These are phyloP conservation scores for human (Homo sapiens) DNA, from an alignment of 2,113 vertebrate species.

Conservation along the genomic window DNA sequence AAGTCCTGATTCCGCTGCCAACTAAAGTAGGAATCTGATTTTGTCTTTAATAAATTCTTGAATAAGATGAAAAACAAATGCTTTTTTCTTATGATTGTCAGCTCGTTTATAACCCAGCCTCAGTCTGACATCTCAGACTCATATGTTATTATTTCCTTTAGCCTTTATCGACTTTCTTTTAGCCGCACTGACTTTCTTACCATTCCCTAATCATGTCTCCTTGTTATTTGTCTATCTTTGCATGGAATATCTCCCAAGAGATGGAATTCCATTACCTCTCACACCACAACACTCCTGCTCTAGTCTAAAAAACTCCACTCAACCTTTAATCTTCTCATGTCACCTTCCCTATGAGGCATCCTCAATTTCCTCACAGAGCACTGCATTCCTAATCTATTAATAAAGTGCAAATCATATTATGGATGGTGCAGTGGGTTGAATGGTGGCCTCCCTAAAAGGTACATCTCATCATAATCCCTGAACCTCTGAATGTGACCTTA, in stretches of 20 bases:
- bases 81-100: neutral
- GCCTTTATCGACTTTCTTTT: neutral
- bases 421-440: neutral
- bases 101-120: neutral
- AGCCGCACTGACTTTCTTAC: neutral
- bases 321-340: neutral
- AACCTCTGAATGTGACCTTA: neutral
- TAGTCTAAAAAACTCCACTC: neutral
- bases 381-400: neutral
- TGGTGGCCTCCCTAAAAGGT: fast-evolving
- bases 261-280: neutral
- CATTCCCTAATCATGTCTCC: neutral
- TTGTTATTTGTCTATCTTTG: neutral
- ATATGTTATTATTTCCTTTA: neutral
- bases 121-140: neutral
- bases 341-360: fast-evolving
- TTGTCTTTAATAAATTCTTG: neutral
- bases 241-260: neutral
- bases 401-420: neutral
- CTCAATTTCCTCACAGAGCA: neutral
- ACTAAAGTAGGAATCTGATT: neutral
- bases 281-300: neutral
- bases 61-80: neutral
- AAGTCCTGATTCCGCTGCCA: neutral
- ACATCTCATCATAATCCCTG: fast-evolving